Evolutionary conservation across 1,140 invertebrate species (phyloP), one percentile per base, ranked within the genome.

Genomic region (Laodelphax striatellus): DNA sequence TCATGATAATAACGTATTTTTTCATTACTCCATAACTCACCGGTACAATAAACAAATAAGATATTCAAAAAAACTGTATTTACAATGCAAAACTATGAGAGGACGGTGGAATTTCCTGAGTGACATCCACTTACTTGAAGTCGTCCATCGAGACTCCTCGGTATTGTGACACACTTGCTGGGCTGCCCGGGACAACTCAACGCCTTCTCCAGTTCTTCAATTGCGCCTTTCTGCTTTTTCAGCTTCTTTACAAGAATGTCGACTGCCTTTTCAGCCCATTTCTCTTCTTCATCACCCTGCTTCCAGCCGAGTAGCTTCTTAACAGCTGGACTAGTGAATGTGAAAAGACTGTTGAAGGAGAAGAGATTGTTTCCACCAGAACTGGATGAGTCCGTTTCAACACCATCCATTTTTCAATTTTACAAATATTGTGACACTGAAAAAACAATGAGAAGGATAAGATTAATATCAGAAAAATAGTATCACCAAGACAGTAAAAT

Each of bases 251-350:
- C 95, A 13, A 99, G 75, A 56, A 94, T 94, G 71, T 99, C 96
- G 0, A 99, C 94, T 0, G 97, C 97, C 70, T 98, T 99, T 71
- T 98, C 94, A 5, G 95, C 95, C 96, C 97, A 99, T 79, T 97
- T 97, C 69, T 98, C 94, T 76, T 97, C 94, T 76, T 97, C 94
- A 69, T 97, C 94, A 60, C 94, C 94, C 69, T 93, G 83, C 73
- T 97, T 98, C 96, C 96, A 98, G 14, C 94, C 94, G 10, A 98
- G 79, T 13, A 98, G 77, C 71, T 97, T 94, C 73, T 98, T 98
- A 0, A 97, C 94, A 58, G 93, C 93, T n/a, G 95, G 94, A 73
- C 89, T 94, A 61, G 93, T 97, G 71, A 97, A 97, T 19, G 93
- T 94, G 74, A 97, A 97, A 21, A 97, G 77, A 71, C 90, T 93